These are phyloP conservation scores for Amphimallon solstitiale DNA, from an alignment of 2,888 invertebrate species.

Conservation along the genomic window DNA sequence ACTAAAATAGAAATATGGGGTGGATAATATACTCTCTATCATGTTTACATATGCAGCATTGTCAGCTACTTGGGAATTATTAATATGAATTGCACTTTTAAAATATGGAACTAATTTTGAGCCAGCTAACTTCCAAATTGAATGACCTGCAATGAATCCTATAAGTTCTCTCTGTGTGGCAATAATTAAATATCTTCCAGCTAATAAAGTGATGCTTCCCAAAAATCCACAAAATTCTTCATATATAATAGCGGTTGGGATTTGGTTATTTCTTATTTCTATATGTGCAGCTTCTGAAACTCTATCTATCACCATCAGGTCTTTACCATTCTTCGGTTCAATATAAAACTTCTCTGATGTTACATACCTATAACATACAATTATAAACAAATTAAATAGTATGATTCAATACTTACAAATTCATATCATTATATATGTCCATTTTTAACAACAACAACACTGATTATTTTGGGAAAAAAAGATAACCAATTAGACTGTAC, in stretches of 20 bases:
- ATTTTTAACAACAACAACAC: conserved; percentile 15
- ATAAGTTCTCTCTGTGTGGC: conserved; percentile 85
- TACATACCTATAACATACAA: conserved; percentile 72
- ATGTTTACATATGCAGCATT: conserved; percentile 87
- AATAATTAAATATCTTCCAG: conserved; percentile 88
- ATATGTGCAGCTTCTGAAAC: conserved; percentile 61
- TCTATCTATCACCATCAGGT: conserved; percentile 87
- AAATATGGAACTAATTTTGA: conserved; percentile 89
- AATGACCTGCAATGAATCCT: conserved; percentile 83
- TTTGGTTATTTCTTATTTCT: conserved; percentile 66
- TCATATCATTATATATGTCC: conserved; percentile 77
- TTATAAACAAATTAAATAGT: neutral
- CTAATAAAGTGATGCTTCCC: conserved; percentile 84
- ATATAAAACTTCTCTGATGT: conserved; percentile 92
- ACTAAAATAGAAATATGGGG: conserved; percentile 92
- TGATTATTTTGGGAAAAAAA: neutral
- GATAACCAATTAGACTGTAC: no score
- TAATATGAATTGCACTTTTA: conserved; percentile 85
- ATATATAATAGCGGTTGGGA: conserved; percentile 71
- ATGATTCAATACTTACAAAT: conserved; percentile 69
- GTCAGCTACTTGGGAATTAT: conserved; percentile 81
- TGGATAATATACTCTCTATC: conserved; percentile 83
- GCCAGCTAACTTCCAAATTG: conserved; percentile 81
- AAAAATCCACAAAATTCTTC: conserved; percentile 87
- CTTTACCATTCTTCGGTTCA: conserved; percentile 80